Base-by-base conservation (phyloP, 2,113 vertebrate species). In the Malurus melanocephalus region DNA sequence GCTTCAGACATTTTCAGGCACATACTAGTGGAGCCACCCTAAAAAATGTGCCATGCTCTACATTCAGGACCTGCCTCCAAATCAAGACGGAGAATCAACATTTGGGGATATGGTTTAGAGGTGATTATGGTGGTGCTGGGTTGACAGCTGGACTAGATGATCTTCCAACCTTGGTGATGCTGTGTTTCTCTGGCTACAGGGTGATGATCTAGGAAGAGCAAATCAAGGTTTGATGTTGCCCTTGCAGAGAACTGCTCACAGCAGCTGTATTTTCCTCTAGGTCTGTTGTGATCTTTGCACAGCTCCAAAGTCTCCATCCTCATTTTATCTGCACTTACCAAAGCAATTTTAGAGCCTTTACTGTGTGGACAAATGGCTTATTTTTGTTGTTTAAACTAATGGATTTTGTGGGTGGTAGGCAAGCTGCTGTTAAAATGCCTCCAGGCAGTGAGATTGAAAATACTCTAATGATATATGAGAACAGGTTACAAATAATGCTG, bases 371-470 rank as follows among this genome's bases (percentile, higher is more conserved):
- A 80, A 91, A 88, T 45, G 53, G 60, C 64, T 95, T 62, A 21
- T 81, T 92, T 80, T 95, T 92, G 89, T 68, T 96, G 76, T 94
- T 96, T 95, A 91, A 94, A 82, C 77, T 85, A 89, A 95, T 89
- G 66, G 68, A 12, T 91, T 94, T 93, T 93, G 88, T 95, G 90
- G 80, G 67, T 59, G 46, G 60, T 85, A 51, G 68, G 73, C 91
- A 94, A 93, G n/a, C 82, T 87, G 74, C 80, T 93, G 93, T 93
- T 94, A 90, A 93, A 93, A 92, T 83, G 52, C 80, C 85, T 90
- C 62, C 38, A 43, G 59, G 91, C 72, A 89, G 80, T 33, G 14
- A 86, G 85, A 88, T 23, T 88, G 85, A 87, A 94, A 95, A 84
- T 92, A 93, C 85, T 77, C 53, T 92, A 77, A 80, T 72, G 46